Conservation (phyloP, 2,888 invertebrate genomes). For the Mythimna pallens region DNA sequence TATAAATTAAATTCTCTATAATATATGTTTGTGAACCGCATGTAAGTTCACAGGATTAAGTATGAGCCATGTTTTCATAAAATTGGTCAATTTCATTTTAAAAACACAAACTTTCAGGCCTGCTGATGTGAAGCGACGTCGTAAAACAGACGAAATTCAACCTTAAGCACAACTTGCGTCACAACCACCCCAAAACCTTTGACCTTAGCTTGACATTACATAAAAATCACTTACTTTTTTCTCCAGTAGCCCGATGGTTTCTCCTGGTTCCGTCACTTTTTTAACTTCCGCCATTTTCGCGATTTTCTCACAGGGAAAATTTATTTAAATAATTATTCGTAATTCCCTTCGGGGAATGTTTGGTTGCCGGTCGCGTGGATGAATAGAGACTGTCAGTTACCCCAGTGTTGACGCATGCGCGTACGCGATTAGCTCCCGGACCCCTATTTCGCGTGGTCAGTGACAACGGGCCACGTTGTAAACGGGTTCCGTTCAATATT, state of each 20-base stretch:
- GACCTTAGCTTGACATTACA: conserved; percentile 85
- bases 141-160: conserved; percentile 46
- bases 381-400: conserved; percentile 69
- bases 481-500: conserved; percentile 56
- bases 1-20: neutral
- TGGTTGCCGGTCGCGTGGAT: conserved; percentile 64
- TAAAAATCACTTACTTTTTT: conserved; percentile 81
- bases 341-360: conserved; percentile 60
- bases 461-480: conserved; percentile 27
- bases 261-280: conserved; percentile 73
- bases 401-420: conserved; percentile 76
- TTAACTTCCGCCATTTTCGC: conserved; percentile 77
- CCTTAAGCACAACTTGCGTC: conserved; percentile 61
- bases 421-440: conserved; percentile 64
- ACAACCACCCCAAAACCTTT: conserved; percentile 65
- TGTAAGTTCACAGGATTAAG: too few relatives aligned
- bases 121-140: conserved; percentile 8
- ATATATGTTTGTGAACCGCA: neutral
- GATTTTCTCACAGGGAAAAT: conserved; percentile 51
- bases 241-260: conserved; percentile 83
- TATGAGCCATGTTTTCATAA: neutral
- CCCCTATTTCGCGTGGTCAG: conserved; percentile 72
- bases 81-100: neutral
- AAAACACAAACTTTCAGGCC: conserved; percentile 19
- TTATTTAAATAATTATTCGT: conserved; percentile 38